Evolutionary conservation across 2,113 vertebrate genomes (phyloP).

Genomic region (Plestiodon gilberti): DNA sequence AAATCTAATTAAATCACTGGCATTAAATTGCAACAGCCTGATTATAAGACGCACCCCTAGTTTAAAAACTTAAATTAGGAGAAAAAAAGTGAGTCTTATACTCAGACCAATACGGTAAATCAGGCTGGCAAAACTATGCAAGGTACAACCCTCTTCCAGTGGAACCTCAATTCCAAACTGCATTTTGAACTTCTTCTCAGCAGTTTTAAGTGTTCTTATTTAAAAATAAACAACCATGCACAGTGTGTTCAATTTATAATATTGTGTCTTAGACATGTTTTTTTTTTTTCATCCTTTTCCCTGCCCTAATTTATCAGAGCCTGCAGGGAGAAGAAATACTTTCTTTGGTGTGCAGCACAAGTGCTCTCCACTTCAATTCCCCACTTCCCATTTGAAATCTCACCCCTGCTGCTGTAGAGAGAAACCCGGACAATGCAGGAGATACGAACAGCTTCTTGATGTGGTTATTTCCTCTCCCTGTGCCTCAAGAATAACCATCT

Average conservation of each 20-base stretch:
- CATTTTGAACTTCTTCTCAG: background rate
- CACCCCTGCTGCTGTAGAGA: background rate
- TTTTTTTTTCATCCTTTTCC: background rate
- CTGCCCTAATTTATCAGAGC: slow-evolving; percentile 1
- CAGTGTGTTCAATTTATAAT: background rate
- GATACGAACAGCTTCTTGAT: background rate
- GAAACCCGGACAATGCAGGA: background rate
- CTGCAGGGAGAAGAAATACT: background rate
- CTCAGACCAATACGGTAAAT: too few species aligned
- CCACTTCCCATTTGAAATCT: slow-evolving; percentile 5
- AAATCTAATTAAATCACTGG: too few species aligned
- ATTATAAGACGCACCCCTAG: too few species aligned
- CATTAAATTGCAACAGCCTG: too few species aligned
- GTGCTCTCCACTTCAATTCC: background rate
- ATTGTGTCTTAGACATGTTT: background rate
- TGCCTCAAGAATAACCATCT: background rate
- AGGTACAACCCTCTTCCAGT: background rate
- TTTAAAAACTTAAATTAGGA: too few species aligned
- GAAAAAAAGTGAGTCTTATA: too few species aligned
- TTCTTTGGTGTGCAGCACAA: background rate
- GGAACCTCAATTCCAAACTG: background rate
- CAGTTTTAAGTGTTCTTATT: slow-evolving; percentile 4
- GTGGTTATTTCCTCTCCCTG: background rate
- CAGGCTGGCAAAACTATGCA: background rate
- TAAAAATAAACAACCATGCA: background rate